phyloP scores from a whole-genome alignment of 1,140 invertebrate species.

The Streblospio benedicti region DNA sequence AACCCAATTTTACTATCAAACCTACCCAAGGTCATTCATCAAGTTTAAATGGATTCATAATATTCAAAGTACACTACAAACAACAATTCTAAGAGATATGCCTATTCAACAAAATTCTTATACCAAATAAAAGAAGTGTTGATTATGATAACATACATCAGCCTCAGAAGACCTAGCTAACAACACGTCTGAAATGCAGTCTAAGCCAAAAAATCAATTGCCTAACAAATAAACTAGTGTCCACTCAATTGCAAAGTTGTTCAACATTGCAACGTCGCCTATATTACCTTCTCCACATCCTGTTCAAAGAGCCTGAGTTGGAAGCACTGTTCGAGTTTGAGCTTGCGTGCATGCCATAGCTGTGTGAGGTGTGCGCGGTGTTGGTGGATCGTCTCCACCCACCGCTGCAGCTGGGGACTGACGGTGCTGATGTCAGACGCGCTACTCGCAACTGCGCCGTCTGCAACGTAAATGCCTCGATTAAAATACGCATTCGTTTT shows the following conservation, averaged over 20 bases:
- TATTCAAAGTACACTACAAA: too few relatives aligned
- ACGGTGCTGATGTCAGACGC: conserved; percentile 58
- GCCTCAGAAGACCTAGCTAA: too few relatives aligned
- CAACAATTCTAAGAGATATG: too few relatives aligned
- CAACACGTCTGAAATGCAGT: too few relatives aligned
- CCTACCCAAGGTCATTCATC: too few relatives aligned
- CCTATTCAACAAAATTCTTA: too few relatives aligned
- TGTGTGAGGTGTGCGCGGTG: conserved; percentile 78
- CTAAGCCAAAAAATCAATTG: conserved; percentile 7
- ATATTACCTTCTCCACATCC: conserved; percentile 76
- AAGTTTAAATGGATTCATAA: too few relatives aligned
- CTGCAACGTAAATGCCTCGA: background rate
- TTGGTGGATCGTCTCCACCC: conserved; percentile 68
- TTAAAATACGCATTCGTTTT: too few relatives aligned
- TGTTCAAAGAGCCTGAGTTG: conserved; percentile 86
- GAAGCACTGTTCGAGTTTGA: conserved; percentile 75
- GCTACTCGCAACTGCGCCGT: conserved; percentile 56
- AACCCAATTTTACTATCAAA: too few relatives aligned
- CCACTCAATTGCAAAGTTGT: background rate
- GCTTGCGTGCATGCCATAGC: conserved; percentile 63
- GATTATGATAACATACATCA: too few relatives aligned
- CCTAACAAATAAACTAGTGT: background rate
- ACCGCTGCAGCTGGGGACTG: conserved; percentile 41
- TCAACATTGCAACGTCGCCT: too few relatives aligned
- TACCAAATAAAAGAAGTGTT: too few relatives aligned